These are phyloP conservation scores for Apogon hyalosoma DNA, from an alignment of 2,797 vertebrate species.

Conservation along the genomic window DNA sequence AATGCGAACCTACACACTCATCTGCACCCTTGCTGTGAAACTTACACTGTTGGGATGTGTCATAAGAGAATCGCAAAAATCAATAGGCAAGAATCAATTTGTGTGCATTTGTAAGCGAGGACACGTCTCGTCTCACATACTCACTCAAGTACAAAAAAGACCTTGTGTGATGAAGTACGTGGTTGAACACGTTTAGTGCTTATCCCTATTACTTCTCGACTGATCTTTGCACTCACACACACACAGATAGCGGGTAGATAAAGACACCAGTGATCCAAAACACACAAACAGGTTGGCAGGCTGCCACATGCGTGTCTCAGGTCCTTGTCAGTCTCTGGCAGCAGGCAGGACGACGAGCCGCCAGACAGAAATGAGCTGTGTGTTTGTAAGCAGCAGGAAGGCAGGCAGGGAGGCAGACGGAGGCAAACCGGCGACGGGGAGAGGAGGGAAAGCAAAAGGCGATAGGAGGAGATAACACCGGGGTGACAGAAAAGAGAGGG, in stretches of 20 bases:
- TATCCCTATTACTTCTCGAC: constrained; percentile 32
- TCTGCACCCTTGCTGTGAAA: constrained; percentile 19
- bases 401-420: constrained; percentile 28
- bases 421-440: constrained; percentile 24
- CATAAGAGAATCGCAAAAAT: constrained; percentile 52
- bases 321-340: constrained; percentile 65
- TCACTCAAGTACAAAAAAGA: background rate
- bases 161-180: constrained; percentile 53
- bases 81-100: constrained; percentile 60
- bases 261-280: constrained; percentile 78
- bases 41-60: constrained; percentile 10
- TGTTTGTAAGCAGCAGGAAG: constrained; percentile 67
- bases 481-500: background rate
- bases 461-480: constrained; percentile 16
- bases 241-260: constrained; percentile 48
- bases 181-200: constrained; percentile 44
- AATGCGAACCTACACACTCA: constrained; percentile 7
- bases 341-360: constrained; percentile 56
- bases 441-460: constrained; percentile 5
- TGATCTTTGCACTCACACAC: constrained; percentile 27
- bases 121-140: constrained; percentile 8
- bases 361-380: constrained; percentile 73
- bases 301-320: constrained; percentile 70
- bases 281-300: constrained; percentile 72
- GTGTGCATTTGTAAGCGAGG: constrained; percentile 41